A percentile compares a stretch with the other conserved stretches of the same genome.
Conservation (phyloP, 1,140 invertebrate genomes). For the Hestina assimilis region DNA sequence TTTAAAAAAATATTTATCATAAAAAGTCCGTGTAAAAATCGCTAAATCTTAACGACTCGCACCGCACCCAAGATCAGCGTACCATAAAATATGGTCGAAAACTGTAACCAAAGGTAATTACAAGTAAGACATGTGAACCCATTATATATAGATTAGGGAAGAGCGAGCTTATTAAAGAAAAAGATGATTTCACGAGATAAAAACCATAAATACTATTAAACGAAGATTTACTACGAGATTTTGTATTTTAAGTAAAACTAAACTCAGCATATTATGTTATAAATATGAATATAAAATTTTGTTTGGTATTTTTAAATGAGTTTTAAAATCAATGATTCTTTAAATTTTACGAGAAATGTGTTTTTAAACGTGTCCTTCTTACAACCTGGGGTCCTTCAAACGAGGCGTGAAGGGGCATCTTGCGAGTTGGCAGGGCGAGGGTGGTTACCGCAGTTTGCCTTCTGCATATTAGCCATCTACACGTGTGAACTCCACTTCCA, state of each 20-base stretch:
- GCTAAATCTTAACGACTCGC: constrained; percentile 24
- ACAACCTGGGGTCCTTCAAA: too few relatives aligned
- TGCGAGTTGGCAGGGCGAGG: too few relatives aligned
- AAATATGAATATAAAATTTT: too few relatives aligned
- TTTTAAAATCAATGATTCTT: too few relatives aligned
- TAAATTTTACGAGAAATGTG: too few relatives aligned
- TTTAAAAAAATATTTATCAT: not conserved
- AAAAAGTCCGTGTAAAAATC: not conserved
- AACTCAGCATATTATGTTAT: too few relatives aligned
- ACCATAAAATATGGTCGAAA: constrained; percentile 69
- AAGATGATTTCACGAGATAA: constrained; percentile 56
- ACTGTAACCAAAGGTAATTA: constrained; percentile 62
- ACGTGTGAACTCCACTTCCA: too few relatives aligned
- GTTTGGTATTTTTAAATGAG: too few relatives aligned
- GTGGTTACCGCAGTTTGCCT: too few relatives aligned
- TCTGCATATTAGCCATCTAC: too few relatives aligned
- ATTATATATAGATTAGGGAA: constrained; percentile 73
- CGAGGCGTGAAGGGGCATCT: too few relatives aligned
- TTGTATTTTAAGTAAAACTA: not conserved
- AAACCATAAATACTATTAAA: constrained; percentile 20
- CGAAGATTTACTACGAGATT: not conserved
- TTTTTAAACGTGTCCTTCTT: too few relatives aligned
- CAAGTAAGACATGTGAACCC: constrained; percentile 66
- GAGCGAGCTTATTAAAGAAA: constrained; percentile 47
- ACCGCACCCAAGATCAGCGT: constrained; percentile 39